A percentile compares a stretch with the other conserved stretches of the same genome.
Evolutionary conservation across 2,113 vertebrate genomes (phyloP).

Genomic region (Clarias batrachus): DNA sequence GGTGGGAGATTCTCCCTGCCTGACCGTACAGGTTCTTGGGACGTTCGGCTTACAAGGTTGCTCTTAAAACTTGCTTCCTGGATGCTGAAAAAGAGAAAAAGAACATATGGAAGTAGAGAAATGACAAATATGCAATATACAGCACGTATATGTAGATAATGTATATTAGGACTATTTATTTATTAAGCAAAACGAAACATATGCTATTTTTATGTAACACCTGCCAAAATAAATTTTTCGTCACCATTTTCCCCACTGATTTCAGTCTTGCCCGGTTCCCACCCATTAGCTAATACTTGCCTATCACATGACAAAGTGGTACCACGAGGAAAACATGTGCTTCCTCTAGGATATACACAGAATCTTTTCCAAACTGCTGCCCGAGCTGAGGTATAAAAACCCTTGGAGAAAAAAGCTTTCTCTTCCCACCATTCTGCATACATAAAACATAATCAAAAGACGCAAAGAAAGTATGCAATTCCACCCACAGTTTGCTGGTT

Average conservation of each 20-base stretch:
- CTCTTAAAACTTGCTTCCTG: slow-evolving; percentile 63
- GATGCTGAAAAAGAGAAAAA: slow-evolving; percentile 59
- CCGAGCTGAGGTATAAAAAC: neutral
- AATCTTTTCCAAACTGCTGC: neutral
- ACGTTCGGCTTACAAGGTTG: slow-evolving; percentile 51
- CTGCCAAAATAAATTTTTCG: neutral
- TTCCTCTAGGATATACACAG: neutral
- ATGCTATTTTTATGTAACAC: neutral
- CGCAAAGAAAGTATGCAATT: neutral
- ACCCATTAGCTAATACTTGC: neutral
- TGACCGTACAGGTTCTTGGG: slow-evolving; percentile 57
- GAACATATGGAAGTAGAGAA: neutral
- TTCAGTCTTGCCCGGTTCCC: neutral
- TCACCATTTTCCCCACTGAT: neutral
- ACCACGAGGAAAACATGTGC: neutral
- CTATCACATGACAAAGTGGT: neutral
- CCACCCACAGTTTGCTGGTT: neutral
- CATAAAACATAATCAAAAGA: neutral
- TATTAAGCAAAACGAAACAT: neutral
- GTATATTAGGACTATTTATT: too few relatives aligned
- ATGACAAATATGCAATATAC: neutral
- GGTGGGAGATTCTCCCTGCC: slow-evolving; percentile 62
- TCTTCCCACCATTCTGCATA: too few relatives aligned
- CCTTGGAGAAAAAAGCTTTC: neutral
- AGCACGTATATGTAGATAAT: neutral